phyloP scores from a whole-genome alignment of 2,113 vertebrate species.

The Apteryx mantelli region DNA sequence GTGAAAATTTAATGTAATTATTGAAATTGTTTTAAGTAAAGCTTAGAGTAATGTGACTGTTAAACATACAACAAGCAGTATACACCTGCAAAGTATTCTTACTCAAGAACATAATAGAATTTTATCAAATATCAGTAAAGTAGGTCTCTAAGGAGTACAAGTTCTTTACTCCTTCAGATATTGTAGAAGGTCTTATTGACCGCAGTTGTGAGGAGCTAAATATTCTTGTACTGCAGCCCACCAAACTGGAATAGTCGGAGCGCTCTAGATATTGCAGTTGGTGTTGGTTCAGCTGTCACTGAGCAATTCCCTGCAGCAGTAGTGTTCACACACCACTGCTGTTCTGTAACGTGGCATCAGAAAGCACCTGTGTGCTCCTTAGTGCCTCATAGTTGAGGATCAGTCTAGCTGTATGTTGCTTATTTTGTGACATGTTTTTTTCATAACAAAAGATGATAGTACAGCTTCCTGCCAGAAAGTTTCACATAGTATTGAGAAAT shows the following conservation, averaged over 20 bases:
- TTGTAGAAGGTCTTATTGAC: neutral
- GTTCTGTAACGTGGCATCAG: neutral
- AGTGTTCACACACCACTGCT: neutral
- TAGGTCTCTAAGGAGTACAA: neutral
- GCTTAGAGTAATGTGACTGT: neutral
- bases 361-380: neutral
- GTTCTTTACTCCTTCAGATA: neutral
- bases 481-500: neutral
- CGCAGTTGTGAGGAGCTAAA: neutral
- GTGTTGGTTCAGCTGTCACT: neutral
- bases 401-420: neutral
- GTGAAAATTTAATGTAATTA: neutral
- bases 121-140: neutral
- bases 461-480: neutral
- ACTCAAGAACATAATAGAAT: neutral
- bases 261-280: neutral
- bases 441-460: neutral
- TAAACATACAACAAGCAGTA: neutral
- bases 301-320: neutral
- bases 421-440: neutral
- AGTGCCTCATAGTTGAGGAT: neutral
- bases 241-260: neutral
- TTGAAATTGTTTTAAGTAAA: neutral
- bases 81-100: neutral
- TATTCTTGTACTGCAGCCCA: neutral